A percentile compares a stretch with the other conserved stretches of the same genome.
Evolutionary conservation across 1,140 invertebrate genomes (phyloP).

Genomic region (Atta colombica): DNA sequence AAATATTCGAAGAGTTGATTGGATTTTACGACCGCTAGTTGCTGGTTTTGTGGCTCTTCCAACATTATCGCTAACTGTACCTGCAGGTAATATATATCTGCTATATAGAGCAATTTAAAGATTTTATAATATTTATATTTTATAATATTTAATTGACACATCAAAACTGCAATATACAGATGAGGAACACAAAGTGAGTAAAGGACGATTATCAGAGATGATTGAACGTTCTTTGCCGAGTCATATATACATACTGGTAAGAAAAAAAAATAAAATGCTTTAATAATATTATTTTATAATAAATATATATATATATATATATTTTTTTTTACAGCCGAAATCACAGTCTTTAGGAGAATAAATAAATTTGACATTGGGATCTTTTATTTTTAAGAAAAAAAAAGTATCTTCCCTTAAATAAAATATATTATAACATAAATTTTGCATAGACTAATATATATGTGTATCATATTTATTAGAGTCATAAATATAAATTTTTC

Average conservation of each 20-base stretch:
- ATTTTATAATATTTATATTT: slow-evolving; percentile 39
- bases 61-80: slow-evolving; percentile 85
- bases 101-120: slow-evolving; percentile 54
- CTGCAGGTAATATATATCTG: slow-evolving; percentile 80
- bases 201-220: slow-evolving; percentile 85
- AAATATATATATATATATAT: background rate
- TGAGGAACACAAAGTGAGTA: slow-evolving; percentile 83
- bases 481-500: slow-evolving; percentile 43
- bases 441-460: slow-evolving; percentile 60
- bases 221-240: slow-evolving; percentile 88
- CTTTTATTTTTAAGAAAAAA: background rate
- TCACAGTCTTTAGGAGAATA: slow-evolving; percentile 78
- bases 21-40: slow-evolving; percentile 88
- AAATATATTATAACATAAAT: slow-evolving; percentile 54
- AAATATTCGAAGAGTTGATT: slow-evolving; percentile 87
- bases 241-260: slow-evolving; percentile 89
- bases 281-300: background rate
- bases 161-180: slow-evolving; percentile 73
- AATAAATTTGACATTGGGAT: slow-evolving; percentile 7
- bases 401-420: slow-evolving; percentile 46
- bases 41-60: slow-evolving; percentile 89
- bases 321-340: slow-evolving; percentile 79
- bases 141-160: background rate
- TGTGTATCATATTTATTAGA: slow-evolving; percentile 53
- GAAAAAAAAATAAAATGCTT: slow-evolving; percentile 43